These are phyloP conservation scores for Typhlomys cinereus DNA, from an alignment of 2,113 vertebrate genomes.

Conservation along the genomic window DNA sequence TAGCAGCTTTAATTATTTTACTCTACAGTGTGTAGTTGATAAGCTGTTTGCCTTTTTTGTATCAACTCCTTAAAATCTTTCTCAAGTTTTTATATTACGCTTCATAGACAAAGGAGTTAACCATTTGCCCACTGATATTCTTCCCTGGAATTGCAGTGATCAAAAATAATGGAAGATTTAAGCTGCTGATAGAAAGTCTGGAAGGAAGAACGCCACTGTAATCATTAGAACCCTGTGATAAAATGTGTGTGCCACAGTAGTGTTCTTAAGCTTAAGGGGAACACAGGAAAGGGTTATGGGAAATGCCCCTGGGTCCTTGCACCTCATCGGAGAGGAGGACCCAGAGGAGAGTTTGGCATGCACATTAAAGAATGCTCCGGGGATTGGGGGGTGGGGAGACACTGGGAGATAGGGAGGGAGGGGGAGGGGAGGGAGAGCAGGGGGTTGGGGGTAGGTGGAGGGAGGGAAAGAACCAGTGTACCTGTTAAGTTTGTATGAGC, in stretches of 20 bases:
- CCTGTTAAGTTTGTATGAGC: too few relatives aligned
- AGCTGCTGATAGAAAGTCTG: not conserved
- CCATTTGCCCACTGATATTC: not conserved
- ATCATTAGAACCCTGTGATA: not conserved
- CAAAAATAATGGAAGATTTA: not conserved
- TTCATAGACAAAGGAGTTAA: not conserved
- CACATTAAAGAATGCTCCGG: too few relatives aligned
- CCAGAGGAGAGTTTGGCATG: too few relatives aligned
- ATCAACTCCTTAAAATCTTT: constrained; percentile 30
- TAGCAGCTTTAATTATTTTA: constrained; percentile 48
- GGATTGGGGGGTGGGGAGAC: too few relatives aligned
- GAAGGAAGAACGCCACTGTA: not conserved
- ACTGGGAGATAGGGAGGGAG: too few relatives aligned
- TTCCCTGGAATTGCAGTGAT: not conserved
- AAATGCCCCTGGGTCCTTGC: too few relatives aligned
- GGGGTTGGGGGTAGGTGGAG: too few relatives aligned
- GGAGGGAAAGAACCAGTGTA: too few relatives aligned
- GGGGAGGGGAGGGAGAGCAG: too few relatives aligned
- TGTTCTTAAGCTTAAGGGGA: too few relatives aligned
- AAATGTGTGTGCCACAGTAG: not conserved
- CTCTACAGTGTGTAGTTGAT: constrained; percentile 23
- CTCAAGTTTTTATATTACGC: constrained; percentile 39
- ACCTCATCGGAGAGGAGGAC: too few relatives aligned
- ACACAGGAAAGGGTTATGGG: too few relatives aligned
- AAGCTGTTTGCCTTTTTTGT: constrained; percentile 27